These are phyloP conservation scores for Eulithis prunata DNA, from an alignment of 2,888 invertebrate species.

Conservation along the genomic window DNA sequence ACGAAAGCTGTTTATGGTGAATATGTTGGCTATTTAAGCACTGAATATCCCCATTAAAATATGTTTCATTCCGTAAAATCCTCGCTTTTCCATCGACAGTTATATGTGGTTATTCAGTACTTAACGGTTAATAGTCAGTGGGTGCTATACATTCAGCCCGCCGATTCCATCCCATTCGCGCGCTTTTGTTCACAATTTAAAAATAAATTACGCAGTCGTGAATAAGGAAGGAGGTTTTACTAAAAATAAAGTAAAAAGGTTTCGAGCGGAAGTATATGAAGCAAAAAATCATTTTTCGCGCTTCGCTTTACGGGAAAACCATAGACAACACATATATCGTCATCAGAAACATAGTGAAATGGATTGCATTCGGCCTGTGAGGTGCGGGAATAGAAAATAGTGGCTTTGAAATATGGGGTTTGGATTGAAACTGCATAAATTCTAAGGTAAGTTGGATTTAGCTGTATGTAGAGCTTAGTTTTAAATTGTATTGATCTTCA, in stretches of 20 bases:
- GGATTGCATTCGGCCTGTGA: constrained; percentile 25
- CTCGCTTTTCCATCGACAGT: constrained; percentile 31
- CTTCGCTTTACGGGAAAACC: constrained; percentile 16
- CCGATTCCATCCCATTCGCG: constrained; percentile 47
- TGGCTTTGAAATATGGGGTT: constrained; percentile 20
- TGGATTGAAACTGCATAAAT: constrained; percentile 19
- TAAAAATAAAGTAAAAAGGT: constrained; percentile 19
- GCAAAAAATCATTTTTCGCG: constrained; percentile 13
- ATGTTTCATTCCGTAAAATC: constrained; percentile 29
- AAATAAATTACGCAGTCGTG: constrained; percentile 31
- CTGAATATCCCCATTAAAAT: constrained; percentile 27
- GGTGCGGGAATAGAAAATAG: constrained; percentile 18
- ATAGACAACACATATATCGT: constrained; percentile 23
- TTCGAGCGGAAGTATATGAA: constrained; percentile 24
- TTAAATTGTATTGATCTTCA: neutral
- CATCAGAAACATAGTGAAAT: constrained; percentile 24
- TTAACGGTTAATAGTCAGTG: constrained; percentile 51
- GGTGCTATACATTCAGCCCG: constrained; percentile 49
- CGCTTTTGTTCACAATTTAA: constrained; percentile 41
- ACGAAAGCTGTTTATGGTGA: constrained; percentile 7
- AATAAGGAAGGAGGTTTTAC: constrained; percentile 30
- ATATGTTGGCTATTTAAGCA: constrained; percentile 19
- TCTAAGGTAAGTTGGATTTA: constrained; percentile 21
- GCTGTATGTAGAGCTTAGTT: constrained; percentile 10
- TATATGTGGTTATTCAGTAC: constrained; percentile 46